Evolutionary conservation across 2,113 vertebrate species (phyloP).

Genomic region (Carettochelys insculpta): DNA sequence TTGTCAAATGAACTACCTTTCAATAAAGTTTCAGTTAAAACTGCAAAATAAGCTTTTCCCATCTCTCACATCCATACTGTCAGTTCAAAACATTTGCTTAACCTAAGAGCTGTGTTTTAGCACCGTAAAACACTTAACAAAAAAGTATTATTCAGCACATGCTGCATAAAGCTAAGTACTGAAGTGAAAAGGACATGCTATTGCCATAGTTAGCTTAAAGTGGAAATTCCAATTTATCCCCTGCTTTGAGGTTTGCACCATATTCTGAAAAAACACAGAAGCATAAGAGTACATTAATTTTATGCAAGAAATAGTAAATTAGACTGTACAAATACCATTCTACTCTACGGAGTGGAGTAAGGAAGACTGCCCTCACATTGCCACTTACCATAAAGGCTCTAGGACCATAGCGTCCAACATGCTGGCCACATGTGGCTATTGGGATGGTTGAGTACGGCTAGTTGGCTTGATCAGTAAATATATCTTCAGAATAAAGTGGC

Average conservation of each 20-base stretch:
- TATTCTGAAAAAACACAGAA: neutral
- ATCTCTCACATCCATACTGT: conserved; percentile 58
- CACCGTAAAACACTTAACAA: conserved; percentile 56
- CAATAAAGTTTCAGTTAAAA: conserved; percentile 63
- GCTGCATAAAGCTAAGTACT: conserved; percentile 47
- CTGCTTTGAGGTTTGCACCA: neutral
- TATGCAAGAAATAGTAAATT: neutral
- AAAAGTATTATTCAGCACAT: conserved; percentile 42
- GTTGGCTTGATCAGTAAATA: too few species aligned
- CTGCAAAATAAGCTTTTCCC: conserved; percentile 75
- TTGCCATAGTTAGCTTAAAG: conserved; percentile 47
- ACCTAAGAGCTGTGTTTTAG: conserved; percentile 72
- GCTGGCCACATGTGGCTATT: too few species aligned
- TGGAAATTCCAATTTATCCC: conserved; percentile 40
- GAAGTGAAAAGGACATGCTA: conserved; percentile 38
- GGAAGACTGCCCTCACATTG: too few species aligned
- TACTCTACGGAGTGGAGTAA: neutral
- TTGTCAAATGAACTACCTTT: conserved; percentile 62
- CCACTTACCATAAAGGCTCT: neutral
- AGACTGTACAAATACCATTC: neutral
- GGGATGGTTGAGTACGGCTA: too few species aligned
- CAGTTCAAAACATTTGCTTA: conserved; percentile 74
- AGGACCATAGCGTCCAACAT: too few species aligned
- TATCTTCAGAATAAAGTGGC: too few species aligned
- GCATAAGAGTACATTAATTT: neutral